Percentiles rank a stretch among this genome's conserved stretches.
These are phyloP conservation scores for Drosophila maculinotata DNA, from an alignment of 2,888 invertebrate genomes.

Conservation along the genomic window DNA sequence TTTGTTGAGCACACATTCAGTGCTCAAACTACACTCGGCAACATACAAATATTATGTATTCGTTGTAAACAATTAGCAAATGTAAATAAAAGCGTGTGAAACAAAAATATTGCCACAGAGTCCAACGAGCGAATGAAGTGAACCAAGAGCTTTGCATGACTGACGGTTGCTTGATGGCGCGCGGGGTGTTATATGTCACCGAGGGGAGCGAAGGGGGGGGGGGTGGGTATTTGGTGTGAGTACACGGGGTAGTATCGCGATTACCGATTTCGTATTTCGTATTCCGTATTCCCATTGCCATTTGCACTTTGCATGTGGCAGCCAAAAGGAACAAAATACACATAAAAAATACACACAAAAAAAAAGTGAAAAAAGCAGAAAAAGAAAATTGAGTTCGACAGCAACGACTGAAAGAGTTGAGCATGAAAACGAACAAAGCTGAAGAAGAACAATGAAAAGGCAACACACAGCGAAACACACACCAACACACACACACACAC, in stretches of 20 bases:
- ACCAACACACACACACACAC: slow-evolving; percentile 3
- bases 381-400: slow-evolving; percentile 11
- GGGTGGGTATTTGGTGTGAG: not conserved
- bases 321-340: slow-evolving; percentile 8
- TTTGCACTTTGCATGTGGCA: slow-evolving; percentile 49
- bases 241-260: slow-evolving; percentile 12
- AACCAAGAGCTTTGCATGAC: slow-evolving; percentile 33
- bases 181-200: not conserved
- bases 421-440: slow-evolving; percentile 21
- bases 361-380: not conserved
- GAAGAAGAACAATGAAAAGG: slow-evolving; percentile 28
- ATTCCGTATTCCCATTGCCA: slow-evolving; percentile 49
- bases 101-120: slow-evolving; percentile 59
- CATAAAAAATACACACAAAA: slow-evolving; percentile 8
- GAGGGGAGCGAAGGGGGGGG: not conserved
- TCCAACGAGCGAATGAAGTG: slow-evolving; percentile 6
- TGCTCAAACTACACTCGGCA: slow-evolving; percentile 12
- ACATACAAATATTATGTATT: slow-evolving; percentile 43
- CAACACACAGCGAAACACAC: slow-evolving; percentile 8
- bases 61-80: slow-evolving; percentile 69
- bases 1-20: slow-evolving; percentile 17
- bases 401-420: not conserved
- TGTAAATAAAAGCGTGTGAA: slow-evolving; percentile 73
- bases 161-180: slow-evolving; percentile 4
- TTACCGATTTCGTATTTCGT: slow-evolving; percentile 54